Evolutionary conservation across 2,888 invertebrate species (phyloP), one percentile per base, ranked within the genome.

Genomic region (Anarsia innoxiella): DNA sequence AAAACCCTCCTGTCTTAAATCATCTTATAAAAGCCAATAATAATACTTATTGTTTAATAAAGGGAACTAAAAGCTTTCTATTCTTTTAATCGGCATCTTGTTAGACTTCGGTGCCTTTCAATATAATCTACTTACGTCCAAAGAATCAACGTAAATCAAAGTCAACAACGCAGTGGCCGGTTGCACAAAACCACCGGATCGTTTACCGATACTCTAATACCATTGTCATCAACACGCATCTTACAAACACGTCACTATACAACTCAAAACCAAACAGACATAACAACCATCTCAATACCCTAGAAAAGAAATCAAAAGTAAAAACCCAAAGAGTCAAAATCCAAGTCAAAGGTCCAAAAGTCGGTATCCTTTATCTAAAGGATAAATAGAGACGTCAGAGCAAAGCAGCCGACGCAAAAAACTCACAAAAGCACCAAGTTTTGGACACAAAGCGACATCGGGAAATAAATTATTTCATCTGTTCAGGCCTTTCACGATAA

Each of bases 401-500:
- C 73, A 80, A 78, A 78, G 75, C 66, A 58, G 49, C 74, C 73
- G 76, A 66, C 68, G 60, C 72, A 79, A 82, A 84, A 77, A 73
- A 72, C 62, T 49, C 57, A 84, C 80, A 83, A 83, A 75, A 62
- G 74, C 58, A 53, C 69, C 61, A 61, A 82, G 78, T 77, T 82
- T 76, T 73, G 80, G 72, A 77, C 69, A 83, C 83, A 84, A 83
- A 74, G 76, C 72, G 79, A 80, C 83, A 76, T 70, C 57, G 78
- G 71, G 78, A 80, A 74, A 84, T 84, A 84, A 84, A 84, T 84
- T 82, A 83, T 83, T 80, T 80, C 79, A 82, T 80, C 79, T 80
- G 79, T 71, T 79, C 75, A 73, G 71, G 72, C 78, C 82, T 80
- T 83, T 82, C 79, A 79, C 68, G 74, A 80, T 82, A 83, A 84